Evolutionary conservation across 1,140 invertebrate species (phyloP).

Genomic region (Aphaenogaster rudis): DNA sequence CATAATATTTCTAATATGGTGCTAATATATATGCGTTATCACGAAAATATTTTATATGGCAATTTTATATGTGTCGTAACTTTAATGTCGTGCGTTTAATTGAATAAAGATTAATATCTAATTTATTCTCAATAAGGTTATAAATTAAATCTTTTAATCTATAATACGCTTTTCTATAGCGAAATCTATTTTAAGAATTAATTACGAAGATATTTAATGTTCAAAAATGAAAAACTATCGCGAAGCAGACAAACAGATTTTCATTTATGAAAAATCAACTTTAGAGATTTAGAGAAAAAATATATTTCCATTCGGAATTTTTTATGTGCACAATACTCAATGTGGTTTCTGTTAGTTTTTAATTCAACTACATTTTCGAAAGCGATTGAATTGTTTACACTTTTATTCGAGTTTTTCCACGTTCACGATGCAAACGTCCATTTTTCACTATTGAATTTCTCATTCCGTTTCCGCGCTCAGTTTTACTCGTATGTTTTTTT

Average conservation of each 20-base stretch:
- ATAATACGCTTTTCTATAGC: not conserved
- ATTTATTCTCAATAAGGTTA: not conserved
- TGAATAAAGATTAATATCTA: not conserved
- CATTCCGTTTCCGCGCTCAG: slow-evolving; percentile 3
- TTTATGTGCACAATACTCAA: slow-evolving; percentile 1
- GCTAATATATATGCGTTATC: not conserved
- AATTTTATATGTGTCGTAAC: not conserved
- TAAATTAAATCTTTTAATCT: not conserved
- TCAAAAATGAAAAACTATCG: not conserved
- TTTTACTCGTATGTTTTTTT: slow-evolving; percentile 7
- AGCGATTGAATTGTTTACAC: slow-evolving; percentile 45
- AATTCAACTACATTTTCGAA: slow-evolving; percentile 33
- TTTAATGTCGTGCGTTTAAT: not conserved
- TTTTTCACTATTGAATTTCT: slow-evolving; percentile 44
- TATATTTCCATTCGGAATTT: not conserved
- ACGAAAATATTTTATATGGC: slow-evolving; percentile 4
- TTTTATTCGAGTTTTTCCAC: slow-evolving; percentile 29
- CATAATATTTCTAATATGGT: slow-evolving; percentile 4
- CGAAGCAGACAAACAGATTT: not conserved
- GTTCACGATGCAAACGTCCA: slow-evolving; percentile 10
- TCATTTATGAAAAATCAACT: slow-evolving; percentile 13
- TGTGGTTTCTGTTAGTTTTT: slow-evolving; percentile 35
- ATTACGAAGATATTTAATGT: not conserved
- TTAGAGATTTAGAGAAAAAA: slow-evolving; percentile 8
- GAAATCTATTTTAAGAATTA: not conserved